Base-by-base conservation (phyloP, 2,797 vertebrate genomes). In the Benthosema pterotum region DNA sequence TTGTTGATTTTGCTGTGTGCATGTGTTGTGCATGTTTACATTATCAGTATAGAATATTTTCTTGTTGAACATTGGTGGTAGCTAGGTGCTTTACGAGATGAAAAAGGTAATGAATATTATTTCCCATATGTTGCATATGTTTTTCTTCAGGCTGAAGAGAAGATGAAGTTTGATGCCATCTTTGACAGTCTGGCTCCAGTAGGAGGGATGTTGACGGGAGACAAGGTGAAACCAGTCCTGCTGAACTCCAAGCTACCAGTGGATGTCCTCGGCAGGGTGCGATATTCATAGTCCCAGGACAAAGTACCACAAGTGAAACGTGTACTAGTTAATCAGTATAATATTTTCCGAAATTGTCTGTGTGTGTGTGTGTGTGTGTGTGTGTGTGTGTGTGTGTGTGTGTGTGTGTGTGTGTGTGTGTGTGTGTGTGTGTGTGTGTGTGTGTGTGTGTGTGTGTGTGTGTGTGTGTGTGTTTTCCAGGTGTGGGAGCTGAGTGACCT, bases 401-500 rank as follows among this genome's bases (percentile, higher is more conserved):
- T 2, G 11, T 14, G 3, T 38, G 5, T 54, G 14, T n/a, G 13
- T 4, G 28, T 55, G 52, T 60, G 16, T 60, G n/a, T 16, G 22
- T 50, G 16, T 51, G 32, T 42, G 16, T 52, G 59, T 46, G 50
- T 1, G 3, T 25, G 25, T 25, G 25, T 25, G 28, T 32, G 28
- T 32, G 28, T 32, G 42, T 5, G 42, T 52, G 3, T 77, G 2
- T 77, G 25, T 80, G 18, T 87, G 45, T n/a, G n/a, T n/a, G n/a
- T n/a, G n/a, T n/a, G n/a, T 85, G 42, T 79, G 32, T 82, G 25
- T 81, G 22, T 25, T 25, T 82, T 87, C 48, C 72, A 99, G 97
- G 97, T 99, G 69, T 99, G 97, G 97, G 97, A 99, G 67, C 88
- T 98, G 78, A 99, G 97, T 86, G 97, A 99, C 82, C 93, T 98